Evolutionary conservation across 2,888 invertebrate species (phyloP).

Genomic region (Leptogaster cylindrica): DNA sequence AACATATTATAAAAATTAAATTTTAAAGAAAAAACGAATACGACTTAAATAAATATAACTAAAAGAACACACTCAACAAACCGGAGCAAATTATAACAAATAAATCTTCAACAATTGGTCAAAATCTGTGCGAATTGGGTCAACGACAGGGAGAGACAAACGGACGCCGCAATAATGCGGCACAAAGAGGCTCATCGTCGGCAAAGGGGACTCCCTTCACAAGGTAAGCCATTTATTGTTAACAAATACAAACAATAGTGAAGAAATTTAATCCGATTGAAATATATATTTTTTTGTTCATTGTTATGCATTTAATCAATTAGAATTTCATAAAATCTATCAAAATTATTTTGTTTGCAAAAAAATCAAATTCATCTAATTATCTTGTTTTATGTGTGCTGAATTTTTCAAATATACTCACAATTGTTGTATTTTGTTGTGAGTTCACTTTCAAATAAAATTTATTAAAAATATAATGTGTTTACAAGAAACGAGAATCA

Average conservation of each 20-base stretch:
- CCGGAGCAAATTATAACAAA: neutral
- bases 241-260: no score
- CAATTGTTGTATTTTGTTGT: neutral
- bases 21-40: neutral
- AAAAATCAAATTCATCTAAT: no score
- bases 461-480: neutral
- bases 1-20: neutral
- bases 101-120: slow-evolving; percentile 49
- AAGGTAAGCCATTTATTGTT: slow-evolving; percentile 50
- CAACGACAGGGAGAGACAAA: slow-evolving; percentile 52
- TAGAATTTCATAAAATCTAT: no score
- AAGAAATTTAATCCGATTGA: no score
- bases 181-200: slow-evolving; percentile 50
- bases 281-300: no score
- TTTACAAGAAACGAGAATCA: neutral
- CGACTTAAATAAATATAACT: no score
- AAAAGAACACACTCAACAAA: no score
- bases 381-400: no score
- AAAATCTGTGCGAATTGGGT: slow-evolving; percentile 53
- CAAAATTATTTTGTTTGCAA: no score
- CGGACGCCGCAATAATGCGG: slow-evolving; percentile 53
- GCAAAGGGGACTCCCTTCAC: slow-evolving; percentile 50
- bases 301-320: no score
- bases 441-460: neutral
- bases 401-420: no score